Base-by-base conservation (phyloP, 2,113 vertebrate species). In the Rostratula benghalensis region DNA sequence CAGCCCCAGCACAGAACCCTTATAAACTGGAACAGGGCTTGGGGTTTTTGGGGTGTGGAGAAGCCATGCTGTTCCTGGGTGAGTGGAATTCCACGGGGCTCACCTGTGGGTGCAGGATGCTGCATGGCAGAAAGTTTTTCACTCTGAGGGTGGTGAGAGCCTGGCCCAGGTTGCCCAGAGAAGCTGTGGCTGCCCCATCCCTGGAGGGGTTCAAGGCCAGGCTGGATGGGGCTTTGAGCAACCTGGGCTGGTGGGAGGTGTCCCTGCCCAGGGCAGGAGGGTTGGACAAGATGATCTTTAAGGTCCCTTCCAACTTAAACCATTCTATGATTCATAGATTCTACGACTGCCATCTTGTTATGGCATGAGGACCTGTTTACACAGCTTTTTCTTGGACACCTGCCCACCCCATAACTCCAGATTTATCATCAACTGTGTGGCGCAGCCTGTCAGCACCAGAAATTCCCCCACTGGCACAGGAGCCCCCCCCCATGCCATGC, bases 51-150 rank as follows among this genome's bases (percentile, higher is more conserved):
- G 67, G 48, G 25, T 16, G 18, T 15, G 60, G 48, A 35, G 39
- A 25, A 13, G 11, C 11, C 13, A 2, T 3, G 0, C 5, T 6
- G 1, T 7, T 45, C 53, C 50, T 14, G 56, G 30, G 45, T 43
- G 75, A 27, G 14, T 2, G 2, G 23, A 27, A 56, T 6, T 13
- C 28, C 1, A 0, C 0, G 1, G 6, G 23, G 18, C 61, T 82
- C 1, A 0, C 30, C 54, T 12, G 10, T 6, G 7, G 35, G 65
- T 5, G 18, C 37, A 37, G 64, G 37, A 11, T 45, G n/a, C 31
- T 56, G n/a, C 1, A 1, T 15, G 7, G 45, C 41, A 60, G 35
- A 22, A 61, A 61, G 35, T 61, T 37, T 23, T 61, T 16, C 6
- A n/a, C 59, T 61, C 13, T 61, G 59, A 61, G 59, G n/a, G 24